Evolutionary conservation across 2,797 vertebrate genomes (phyloP).

Genomic region (Chrysolophus pictus): DNA sequence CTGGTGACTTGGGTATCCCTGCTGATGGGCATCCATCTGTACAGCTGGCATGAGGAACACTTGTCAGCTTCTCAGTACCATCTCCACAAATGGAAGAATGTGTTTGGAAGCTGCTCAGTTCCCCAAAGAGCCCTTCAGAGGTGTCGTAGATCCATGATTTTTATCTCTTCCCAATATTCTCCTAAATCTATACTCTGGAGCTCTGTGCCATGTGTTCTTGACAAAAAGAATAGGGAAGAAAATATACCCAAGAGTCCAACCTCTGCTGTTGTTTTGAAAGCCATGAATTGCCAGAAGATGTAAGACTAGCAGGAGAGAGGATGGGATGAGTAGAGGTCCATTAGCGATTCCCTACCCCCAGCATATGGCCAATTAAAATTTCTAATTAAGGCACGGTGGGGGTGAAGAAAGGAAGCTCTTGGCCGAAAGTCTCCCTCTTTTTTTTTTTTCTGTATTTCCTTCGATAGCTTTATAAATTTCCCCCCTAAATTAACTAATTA

Average conservation of each 20-base stretch:
- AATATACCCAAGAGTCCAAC: neutral
- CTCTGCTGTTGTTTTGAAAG: neutral
- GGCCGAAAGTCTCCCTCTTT: slow-evolving; percentile 55
- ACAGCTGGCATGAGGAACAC: neutral
- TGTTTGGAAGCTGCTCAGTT: neutral
- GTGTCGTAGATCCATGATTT: neutral
- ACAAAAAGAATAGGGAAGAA: neutral
- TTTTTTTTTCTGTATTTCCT: slow-evolving; percentile 63
- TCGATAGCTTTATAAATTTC: slow-evolving; percentile 65
- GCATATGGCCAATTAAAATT: slow-evolving; percentile 71
- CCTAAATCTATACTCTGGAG: neutral
- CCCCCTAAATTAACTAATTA: slow-evolving; percentile 74
- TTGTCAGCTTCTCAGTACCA: neutral
- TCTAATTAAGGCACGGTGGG: slow-evolving; percentile 58
- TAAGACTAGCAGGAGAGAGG: neutral
- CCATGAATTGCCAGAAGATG: neutral
- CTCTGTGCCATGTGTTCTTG: neutral
- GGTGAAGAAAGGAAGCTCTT: slow-evolving; percentile 48
- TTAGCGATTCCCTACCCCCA: slow-evolving; percentile 24
- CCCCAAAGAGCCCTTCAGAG: fast-evolving
- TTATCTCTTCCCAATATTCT: neutral
- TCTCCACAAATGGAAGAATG: fast-evolving
- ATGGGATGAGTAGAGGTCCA: slow-evolving; percentile 27
- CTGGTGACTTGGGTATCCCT: neutral
- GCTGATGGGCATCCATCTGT: neutral